Conservation (phyloP, 2,113 vertebrate species). For the Elanoides forficatus region DNA sequence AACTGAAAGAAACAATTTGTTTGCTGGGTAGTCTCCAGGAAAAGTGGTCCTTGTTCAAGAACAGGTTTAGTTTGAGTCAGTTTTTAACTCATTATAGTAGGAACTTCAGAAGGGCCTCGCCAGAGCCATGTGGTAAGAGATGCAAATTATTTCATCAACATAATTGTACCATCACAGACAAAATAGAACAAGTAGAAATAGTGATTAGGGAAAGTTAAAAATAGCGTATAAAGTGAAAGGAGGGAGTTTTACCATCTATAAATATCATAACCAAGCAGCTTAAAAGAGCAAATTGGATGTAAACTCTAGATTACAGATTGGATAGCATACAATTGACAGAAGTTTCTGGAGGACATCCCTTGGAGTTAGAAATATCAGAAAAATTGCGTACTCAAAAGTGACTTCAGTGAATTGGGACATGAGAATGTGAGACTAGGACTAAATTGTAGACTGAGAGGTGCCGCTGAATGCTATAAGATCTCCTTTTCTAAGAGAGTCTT, state of each 20-base stretch:
- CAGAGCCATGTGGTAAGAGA: not conserved
- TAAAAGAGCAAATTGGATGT: not conserved
- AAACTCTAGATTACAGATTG: not conserved
- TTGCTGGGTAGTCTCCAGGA: not conserved
- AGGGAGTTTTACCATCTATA: not conserved
- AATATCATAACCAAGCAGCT: not conserved
- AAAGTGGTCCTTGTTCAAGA: not conserved
- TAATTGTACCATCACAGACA: not conserved
- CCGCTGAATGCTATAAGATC: not conserved
- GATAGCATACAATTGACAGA: rapidly evolving
- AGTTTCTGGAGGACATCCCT: not conserved
- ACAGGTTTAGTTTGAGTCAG: not conserved
- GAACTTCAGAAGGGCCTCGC: not conserved
- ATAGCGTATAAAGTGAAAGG: not conserved
- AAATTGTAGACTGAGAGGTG: not conserved
- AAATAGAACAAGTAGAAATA: not conserved
- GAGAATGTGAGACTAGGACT: not conserved
- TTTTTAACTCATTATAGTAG: not conserved
- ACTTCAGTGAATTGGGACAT: too few species aligned
- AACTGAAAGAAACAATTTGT: not conserved
- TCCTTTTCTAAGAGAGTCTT: not conserved
- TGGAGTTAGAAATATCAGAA: not conserved
- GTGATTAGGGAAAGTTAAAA: not conserved
- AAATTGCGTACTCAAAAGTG: not conserved
- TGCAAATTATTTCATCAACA: not conserved